Conservation (phyloP, 2,888 invertebrate genomes). For the Cremastinae sp. region DNA sequence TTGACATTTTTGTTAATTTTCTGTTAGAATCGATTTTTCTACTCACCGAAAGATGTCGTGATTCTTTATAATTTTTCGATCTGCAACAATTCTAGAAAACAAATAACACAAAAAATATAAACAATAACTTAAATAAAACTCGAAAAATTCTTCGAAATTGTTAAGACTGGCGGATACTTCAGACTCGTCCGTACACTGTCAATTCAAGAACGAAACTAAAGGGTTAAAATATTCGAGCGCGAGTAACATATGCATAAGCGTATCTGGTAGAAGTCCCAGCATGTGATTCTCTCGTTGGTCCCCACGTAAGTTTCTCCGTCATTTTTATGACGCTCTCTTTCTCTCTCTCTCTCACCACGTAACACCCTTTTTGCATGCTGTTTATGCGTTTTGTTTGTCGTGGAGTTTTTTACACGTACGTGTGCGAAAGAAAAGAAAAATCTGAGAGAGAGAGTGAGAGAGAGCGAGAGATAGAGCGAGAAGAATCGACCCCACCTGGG, state of each 20-base stretch:
- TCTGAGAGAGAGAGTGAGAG: constrained; percentile 27
- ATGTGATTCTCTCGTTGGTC: constrained; percentile 70
- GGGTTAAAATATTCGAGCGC: constrained; percentile 79
- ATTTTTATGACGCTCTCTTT: constrained; percentile 37
- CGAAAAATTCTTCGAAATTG: background rate
- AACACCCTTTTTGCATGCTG: constrained; percentile 58
- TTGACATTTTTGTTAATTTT: too few relatives aligned
- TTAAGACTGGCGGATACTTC: constrained; percentile 44
- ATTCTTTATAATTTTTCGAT: too few relatives aligned
- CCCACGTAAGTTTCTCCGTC: constrained; percentile 43
- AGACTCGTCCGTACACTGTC: constrained; percentile 77
- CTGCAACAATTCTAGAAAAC: too few relatives aligned
- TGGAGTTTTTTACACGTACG: constrained; percentile 52
- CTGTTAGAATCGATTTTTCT: too few relatives aligned
- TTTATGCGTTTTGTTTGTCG: constrained; percentile 57
- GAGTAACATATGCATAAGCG: constrained; percentile 76
- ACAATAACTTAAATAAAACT: background rate
- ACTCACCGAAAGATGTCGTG: too few relatives aligned
- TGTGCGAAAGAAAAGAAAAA: constrained; percentile 17
- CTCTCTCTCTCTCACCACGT: constrained; percentile 39
- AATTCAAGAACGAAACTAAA: constrained; percentile 78
- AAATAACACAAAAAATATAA: too few relatives aligned
- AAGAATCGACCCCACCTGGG: constrained; percentile 75
- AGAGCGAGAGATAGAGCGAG: constrained; percentile 63
- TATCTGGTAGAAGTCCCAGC: constrained; percentile 71